Evolutionary conservation across 2,888 invertebrate species (phyloP).

Genomic region (Thymelicus sylvestris): DNA sequence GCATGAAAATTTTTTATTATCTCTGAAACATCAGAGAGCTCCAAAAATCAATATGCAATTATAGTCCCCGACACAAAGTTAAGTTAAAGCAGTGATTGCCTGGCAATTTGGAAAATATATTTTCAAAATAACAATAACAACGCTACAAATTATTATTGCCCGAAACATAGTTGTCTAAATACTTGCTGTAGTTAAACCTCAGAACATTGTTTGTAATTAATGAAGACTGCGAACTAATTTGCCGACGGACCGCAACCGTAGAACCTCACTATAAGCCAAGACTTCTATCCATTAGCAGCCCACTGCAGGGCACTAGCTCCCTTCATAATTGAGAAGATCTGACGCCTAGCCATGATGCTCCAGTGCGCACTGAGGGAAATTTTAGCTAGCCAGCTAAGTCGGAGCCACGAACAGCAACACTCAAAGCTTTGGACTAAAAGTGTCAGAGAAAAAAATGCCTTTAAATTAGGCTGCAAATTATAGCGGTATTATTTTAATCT

Average conservation of each 20-base stretch:
- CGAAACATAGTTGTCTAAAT: neutral
- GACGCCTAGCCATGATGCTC: neutral
- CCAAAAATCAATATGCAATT: too few relatives aligned
- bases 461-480: too few relatives aligned
- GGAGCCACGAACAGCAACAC: too few relatives aligned
- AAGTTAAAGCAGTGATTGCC: too few relatives aligned
- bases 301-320: neutral
- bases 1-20: too few relatives aligned
- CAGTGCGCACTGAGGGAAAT: neutral
- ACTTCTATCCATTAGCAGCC: neutral
- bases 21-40: too few relatives aligned
- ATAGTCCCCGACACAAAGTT: too few relatives aligned
- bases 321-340: neutral
- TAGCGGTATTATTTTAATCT: too few relatives aligned
- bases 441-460: too few relatives aligned
- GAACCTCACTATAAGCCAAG: neutral
- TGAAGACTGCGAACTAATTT: slow-evolving; percentile 28
- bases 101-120: neutral
- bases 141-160: neutral
- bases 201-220: slow-evolving; percentile 17
- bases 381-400: too few relatives aligned
- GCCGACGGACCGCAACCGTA: slow-evolving; percentile 3
- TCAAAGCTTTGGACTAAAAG: too few relatives aligned
- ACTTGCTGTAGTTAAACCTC: slow-evolving; percentile 2
- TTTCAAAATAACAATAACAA: neutral